These are phyloP conservation scores for Aphelocoma coerulescens DNA, from an alignment of 2,113 vertebrate genomes.

Conservation along the genomic window DNA sequence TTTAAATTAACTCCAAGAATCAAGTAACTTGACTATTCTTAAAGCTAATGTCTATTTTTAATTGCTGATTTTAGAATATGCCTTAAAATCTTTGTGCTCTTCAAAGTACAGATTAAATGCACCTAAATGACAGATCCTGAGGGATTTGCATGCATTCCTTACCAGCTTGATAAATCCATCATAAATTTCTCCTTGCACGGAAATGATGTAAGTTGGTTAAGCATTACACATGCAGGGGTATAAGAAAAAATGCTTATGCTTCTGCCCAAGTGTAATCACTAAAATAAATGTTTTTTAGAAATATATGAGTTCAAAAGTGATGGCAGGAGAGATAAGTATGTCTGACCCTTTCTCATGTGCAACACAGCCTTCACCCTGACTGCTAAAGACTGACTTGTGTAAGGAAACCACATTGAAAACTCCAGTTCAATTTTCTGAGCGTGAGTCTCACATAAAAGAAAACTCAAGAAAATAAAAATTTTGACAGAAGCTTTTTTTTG, in stretches of 20 bases:
- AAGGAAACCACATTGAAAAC: background rate
- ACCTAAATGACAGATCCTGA: conserved; percentile 25
- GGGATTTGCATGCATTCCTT: conserved; percentile 8
- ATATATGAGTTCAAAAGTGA: background rate
- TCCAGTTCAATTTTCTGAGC: background rate
- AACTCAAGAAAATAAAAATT: background rate
- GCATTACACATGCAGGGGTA: background rate
- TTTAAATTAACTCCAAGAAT: background rate
- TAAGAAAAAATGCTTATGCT: background rate
- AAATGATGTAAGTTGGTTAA: background rate
- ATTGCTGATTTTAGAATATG: background rate
- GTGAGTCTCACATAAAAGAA: background rate
- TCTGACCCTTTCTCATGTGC: background rate
- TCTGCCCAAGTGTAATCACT: background rate
- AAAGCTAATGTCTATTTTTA: background rate
- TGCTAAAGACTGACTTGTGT: background rate
- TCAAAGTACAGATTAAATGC: background rate
- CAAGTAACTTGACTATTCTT: background rate
- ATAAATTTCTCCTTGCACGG: background rate
- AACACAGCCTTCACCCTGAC: background rate
- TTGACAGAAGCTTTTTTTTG: background rate
- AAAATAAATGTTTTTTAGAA: background rate
- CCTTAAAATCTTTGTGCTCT: background rate
- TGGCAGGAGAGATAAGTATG: background rate
- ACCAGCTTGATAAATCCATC: conserved; percentile 33